phyloP scores from a whole-genome alignment of 2,113 vertebrate genomes.

The Oncorhynchus mykiss region DNA sequence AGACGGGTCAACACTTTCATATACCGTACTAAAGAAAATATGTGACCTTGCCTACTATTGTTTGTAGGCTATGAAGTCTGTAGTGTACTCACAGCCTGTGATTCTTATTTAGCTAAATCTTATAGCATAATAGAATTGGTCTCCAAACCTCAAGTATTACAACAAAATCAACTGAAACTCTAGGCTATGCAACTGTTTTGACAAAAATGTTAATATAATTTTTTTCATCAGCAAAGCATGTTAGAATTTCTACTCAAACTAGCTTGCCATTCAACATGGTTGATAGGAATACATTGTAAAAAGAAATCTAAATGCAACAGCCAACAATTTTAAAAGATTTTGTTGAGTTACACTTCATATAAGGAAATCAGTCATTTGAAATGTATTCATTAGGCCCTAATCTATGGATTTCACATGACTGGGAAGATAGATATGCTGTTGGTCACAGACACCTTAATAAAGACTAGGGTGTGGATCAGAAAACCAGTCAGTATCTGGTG shows the following conservation, averaged over 20 bases:
- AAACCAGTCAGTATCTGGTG: too few relatives aligned
- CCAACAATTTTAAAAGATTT: too few relatives aligned
- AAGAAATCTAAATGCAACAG: too few relatives aligned
- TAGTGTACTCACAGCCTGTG: not conserved
- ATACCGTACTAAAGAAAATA: too few relatives aligned
- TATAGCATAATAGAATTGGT: not conserved
- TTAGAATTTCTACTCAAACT: not conserved
- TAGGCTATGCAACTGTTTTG: not conserved
- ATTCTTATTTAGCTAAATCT: not conserved
- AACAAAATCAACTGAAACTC: not conserved
- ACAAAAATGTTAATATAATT: not conserved
- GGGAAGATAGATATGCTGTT: too few relatives aligned
- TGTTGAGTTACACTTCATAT: too few relatives aligned
- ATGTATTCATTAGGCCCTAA: too few relatives aligned
- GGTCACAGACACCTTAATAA: too few relatives aligned
- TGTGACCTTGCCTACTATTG: not conserved
- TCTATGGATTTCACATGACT: too few relatives aligned
- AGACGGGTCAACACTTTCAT: too few relatives aligned
- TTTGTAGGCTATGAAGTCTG: slow-evolving; percentile 1
- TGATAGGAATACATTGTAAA: not conserved
- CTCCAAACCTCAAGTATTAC: not conserved
- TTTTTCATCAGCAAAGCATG: not conserved
- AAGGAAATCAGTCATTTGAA: too few relatives aligned
- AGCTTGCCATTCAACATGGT: not conserved
- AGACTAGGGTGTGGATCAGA: too few relatives aligned